Percentiles rank a stretch among this genome's conserved stretches.
Evolutionary conservation across 2,888 invertebrate species (phyloP).

Genomic region (Piscicola geometra): DNA sequence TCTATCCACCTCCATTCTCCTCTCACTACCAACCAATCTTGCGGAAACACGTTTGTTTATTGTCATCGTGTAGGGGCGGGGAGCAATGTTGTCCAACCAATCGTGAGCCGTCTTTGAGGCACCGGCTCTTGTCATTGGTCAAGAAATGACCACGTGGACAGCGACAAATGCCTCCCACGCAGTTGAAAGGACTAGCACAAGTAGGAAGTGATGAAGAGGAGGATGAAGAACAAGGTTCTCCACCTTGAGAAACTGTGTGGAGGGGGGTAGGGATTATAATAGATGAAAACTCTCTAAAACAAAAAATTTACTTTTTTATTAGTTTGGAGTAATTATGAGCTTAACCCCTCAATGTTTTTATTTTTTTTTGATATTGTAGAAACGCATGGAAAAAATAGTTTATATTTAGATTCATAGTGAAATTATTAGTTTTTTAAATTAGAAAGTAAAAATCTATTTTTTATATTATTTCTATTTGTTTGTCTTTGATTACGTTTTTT

Average conservation of each 20-base stretch:
- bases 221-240: neutral
- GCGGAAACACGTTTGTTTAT: conserved; percentile 28
- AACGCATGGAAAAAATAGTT: no score
- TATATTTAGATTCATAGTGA: no score
- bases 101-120: conserved; percentile 36
- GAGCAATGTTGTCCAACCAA: conserved; percentile 39
- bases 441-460: no score
- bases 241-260: neutral
- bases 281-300: no score
- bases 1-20: no score
- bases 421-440: no score
- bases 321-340: no score
- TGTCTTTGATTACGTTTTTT: no score
- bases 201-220: conserved; percentile 7
- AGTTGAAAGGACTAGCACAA: conserved; percentile 38
- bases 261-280: neutral
- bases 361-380: no score
- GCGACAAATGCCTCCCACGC: conserved; percentile 36
- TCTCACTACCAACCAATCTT: neutral
- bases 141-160: conserved; percentile 37
- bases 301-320: no score
- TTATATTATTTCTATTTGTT: no score
- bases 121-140: conserved; percentile 38
- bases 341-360: no score
- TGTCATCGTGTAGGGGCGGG: conserved; percentile 29